These are phyloP conservation scores for Pseudorasbora parva DNA, from an alignment of 2,113 vertebrate species.

Conservation along the genomic window DNA sequence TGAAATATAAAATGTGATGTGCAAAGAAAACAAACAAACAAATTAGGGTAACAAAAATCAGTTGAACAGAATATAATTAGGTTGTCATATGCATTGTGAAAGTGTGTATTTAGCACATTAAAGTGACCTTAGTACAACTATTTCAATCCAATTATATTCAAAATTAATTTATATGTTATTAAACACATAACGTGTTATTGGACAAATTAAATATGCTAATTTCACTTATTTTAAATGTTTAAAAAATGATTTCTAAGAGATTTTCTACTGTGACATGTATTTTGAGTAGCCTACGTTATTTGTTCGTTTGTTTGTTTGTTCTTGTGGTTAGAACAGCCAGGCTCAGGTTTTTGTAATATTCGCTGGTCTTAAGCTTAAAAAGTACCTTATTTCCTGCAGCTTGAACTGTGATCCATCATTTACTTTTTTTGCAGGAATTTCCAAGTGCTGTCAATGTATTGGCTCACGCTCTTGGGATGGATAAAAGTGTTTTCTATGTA, in stretches of 20 bases:
- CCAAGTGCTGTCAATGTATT: neutral
- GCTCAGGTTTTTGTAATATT: neutral
- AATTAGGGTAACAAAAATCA: too few species aligned
- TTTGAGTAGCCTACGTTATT: neutral
- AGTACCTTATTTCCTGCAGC: neutral
- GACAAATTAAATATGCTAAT: neutral
- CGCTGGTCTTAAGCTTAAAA: neutral
- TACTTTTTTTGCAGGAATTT: too few species aligned
- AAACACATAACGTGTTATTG: neutral
- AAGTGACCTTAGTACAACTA: neutral
- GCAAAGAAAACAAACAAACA: too few species aligned
- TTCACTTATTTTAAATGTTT: neutral
- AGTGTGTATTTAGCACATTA: neutral
- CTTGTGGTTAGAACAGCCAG: neutral
- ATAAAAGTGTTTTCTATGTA: neutral
- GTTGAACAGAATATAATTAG: too few species aligned
- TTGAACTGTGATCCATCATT: neutral
- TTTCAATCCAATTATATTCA: neutral
- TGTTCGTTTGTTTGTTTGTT: neutral
- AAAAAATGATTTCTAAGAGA: neutral
- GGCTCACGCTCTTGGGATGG: neutral
- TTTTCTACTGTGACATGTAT: neutral
- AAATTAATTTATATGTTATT: neutral
- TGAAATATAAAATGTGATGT: too few species aligned
- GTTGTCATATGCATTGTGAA: too few species aligned